Evolutionary conservation across 2,888 invertebrate species (phyloP).

Genomic region (Anthophora plumipes): DNA sequence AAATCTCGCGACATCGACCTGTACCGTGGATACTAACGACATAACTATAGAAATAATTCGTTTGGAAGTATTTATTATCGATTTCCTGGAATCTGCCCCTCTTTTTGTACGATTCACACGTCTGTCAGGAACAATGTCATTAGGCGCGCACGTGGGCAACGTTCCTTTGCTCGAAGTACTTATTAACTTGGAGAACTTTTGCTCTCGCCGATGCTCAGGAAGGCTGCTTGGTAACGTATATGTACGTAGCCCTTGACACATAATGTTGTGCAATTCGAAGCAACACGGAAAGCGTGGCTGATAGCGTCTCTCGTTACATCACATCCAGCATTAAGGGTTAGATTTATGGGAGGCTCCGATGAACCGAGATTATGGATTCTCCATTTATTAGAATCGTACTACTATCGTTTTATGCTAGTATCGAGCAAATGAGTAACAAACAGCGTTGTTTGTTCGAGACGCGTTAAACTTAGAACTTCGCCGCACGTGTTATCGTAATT

Average conservation of each 20-base stretch:
- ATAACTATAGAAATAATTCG: neutral
- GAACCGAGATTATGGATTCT: slow-evolving; percentile 27
- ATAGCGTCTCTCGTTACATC: slow-evolving; percentile 70
- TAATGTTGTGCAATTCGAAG: slow-evolving; percentile 76
- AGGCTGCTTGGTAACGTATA: slow-evolving; percentile 32
- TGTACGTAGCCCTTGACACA: slow-evolving; percentile 81
- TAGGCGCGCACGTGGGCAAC: neutral
- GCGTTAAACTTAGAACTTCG: neutral
- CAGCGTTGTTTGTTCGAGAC: neutral
- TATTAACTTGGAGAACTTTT: slow-evolving; percentile 72
- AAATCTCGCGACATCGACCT: too few species aligned
- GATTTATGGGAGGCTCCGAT: slow-evolving; percentile 35
- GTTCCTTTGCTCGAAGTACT: slow-evolving; percentile 36
- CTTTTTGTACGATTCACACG: neutral
- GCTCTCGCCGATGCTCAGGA: slow-evolving; percentile 16
- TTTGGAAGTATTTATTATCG: slow-evolving; percentile 25
- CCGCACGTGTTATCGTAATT: neutral
- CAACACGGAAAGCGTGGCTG: slow-evolving; percentile 72
- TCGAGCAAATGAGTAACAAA: neutral
- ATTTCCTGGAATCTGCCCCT: slow-evolving; percentile 7
- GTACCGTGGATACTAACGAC: too few species aligned
- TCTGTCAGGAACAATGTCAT: neutral
- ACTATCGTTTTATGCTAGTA: neutral
- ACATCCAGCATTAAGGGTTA: slow-evolving; percentile 59
- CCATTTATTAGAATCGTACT: neutral